These are phyloP conservation scores for Sialia sialis DNA, from an alignment of 2,113 vertebrate genomes.

Conservation along the genomic window DNA sequence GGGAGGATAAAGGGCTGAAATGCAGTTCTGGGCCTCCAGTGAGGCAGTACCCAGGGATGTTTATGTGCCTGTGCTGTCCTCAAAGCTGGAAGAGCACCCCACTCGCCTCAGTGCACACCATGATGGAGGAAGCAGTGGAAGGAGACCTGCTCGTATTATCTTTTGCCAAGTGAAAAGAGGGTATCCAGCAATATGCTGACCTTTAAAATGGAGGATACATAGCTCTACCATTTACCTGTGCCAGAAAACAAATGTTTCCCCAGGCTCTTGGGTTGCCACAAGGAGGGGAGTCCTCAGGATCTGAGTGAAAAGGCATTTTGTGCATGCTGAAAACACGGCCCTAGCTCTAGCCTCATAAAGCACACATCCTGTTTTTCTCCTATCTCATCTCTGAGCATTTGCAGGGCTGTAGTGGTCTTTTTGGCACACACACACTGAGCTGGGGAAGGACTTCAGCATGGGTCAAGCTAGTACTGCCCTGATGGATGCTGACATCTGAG, in stretches of 20 bases:
- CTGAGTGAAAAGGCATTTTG: not conserved
- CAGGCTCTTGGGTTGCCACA: not conserved
- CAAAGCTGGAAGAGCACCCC: not conserved
- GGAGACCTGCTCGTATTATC: not conserved
- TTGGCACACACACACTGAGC: accelerated
- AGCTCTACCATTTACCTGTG: not conserved
- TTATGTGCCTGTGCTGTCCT: not conserved
- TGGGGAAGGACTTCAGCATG: not conserved
- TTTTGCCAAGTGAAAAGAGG: not conserved
- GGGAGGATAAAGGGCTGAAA: not conserved
- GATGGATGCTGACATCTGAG: not conserved
- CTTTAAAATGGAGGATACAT: not conserved
- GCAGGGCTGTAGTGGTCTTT: not conserved
- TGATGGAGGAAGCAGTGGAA: not conserved
- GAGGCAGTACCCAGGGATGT: not conserved
- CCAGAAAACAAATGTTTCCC: not conserved
- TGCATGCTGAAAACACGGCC: not conserved
- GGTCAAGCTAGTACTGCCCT: not conserved
- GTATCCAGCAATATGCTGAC: not conserved
- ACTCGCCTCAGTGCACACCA: accelerated
- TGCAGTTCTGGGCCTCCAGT: not conserved
- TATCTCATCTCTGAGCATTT: not conserved
- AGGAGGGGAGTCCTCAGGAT: not conserved
- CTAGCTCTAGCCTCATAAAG: not conserved
- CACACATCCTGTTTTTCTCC: not conserved